Percentiles rank a stretch among this genome's conserved stretches.
phyloP scores from a whole-genome alignment of 1,140 invertebrate species.

The Aphis gossypii region DNA sequence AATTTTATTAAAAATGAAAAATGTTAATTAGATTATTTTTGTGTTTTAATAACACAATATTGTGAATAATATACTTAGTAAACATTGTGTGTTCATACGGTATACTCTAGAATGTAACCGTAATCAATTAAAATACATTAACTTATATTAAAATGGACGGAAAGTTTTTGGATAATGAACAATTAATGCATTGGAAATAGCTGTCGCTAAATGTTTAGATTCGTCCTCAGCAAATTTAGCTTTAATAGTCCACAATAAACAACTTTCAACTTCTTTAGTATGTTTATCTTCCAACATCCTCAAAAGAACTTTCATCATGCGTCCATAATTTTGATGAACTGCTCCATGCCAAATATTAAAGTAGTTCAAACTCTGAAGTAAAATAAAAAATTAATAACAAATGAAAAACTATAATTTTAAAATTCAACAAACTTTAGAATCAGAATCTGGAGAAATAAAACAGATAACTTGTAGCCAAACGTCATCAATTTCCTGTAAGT shows the following conservation, averaged over 20 bases:
- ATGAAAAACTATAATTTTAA: conserved; percentile 57
- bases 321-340: conserved; percentile 79
- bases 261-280: conserved; percentile 76
- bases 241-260: conserved; percentile 58
- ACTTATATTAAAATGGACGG: conserved; percentile 42
- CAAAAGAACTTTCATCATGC: conserved; percentile 77
- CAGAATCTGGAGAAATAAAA: conserved; percentile 44
- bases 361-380: conserved; percentile 59
- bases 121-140: background rate
- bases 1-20: conserved; percentile 40
- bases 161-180: conserved; percentile 51
- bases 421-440: conserved; percentile 59
- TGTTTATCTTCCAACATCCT: conserved; percentile 83
- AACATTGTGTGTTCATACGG: no score
- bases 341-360: conserved; percentile 84
- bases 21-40: background rate
- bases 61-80: background rate
- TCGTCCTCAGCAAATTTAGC: background rate
- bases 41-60: conserved; percentile 2
- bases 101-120: background rate
- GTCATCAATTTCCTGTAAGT: conserved; percentile 69
- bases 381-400: conserved; percentile 43
- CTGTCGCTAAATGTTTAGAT: conserved; percentile 5
- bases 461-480: conserved; percentile 66
- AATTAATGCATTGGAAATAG: conserved; percentile 42